Percentiles rank a stretch among this genome's conserved stretches.
Evolutionary conservation across 2,888 invertebrate species (phyloP).

Genomic region (Tetragnatha montana): DNA sequence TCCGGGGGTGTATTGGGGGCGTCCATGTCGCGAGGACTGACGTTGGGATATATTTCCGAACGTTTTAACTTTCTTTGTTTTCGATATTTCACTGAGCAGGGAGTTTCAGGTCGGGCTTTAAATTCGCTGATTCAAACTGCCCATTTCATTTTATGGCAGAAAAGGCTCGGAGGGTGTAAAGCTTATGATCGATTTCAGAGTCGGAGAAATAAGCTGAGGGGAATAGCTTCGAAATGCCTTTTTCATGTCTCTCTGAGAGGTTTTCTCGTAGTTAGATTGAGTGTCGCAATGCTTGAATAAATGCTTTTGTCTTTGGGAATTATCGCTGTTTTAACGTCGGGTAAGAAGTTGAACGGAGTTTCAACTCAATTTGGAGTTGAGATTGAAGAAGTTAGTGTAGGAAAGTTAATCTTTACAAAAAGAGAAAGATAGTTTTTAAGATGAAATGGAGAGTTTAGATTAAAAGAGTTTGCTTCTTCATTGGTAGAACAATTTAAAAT

Average conservation of each 20-base stretch:
- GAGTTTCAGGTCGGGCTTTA: slow-evolving; percentile 28
- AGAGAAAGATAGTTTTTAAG: too few relatives aligned
- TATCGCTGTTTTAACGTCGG: background rate
- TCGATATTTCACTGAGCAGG: slow-evolving; percentile 35
- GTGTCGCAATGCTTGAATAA: background rate
- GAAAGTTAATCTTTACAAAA: too few relatives aligned
- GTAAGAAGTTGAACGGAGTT: background rate
- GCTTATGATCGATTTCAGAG: slow-evolving; percentile 44
- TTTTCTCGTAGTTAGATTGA: background rate
- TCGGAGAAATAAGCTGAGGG: background rate
- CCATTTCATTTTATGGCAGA: slow-evolving; percentile 40
- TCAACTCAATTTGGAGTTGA: too few relatives aligned
- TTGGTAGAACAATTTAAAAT: too few relatives aligned
- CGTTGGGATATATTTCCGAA: slow-evolving; percentile 34
- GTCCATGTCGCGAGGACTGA: background rate
- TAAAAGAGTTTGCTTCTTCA: too few relatives aligned
- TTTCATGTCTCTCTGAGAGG: slow-evolving; percentile 7
- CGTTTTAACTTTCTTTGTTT: slow-evolving; percentile 35
- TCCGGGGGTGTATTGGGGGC: too few relatives aligned
- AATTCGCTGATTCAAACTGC: slow-evolving; percentile 46
- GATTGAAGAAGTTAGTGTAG: too few relatives aligned
- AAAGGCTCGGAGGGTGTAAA: slow-evolving; percentile 23
- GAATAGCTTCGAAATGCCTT: slow-evolving; percentile 12
- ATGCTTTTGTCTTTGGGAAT: background rate
- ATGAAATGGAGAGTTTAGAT: too few relatives aligned